Percentiles rank a stretch among this genome's conserved stretches.
Evolutionary conservation across 2,888 invertebrate species (phyloP).

Genomic region (Hanleya hanleyi): DNA sequence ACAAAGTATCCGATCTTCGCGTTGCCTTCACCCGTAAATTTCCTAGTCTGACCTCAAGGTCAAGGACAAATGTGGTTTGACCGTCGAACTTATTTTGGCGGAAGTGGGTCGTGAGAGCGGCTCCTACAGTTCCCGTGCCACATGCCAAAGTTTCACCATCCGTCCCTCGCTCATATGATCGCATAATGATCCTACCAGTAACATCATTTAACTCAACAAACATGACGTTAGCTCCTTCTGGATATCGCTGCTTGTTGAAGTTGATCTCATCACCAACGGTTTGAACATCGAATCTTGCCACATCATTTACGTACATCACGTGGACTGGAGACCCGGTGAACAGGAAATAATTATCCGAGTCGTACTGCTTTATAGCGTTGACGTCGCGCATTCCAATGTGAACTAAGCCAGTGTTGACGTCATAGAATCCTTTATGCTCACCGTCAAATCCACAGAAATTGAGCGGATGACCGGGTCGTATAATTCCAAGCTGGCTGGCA

Average conservation of each 20-base stretch:
- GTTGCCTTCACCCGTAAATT: slow-evolving; percentile 26
- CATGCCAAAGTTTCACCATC: slow-evolving; percentile 49
- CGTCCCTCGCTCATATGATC: slow-evolving; percentile 51
- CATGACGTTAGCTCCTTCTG: slow-evolving; percentile 41
- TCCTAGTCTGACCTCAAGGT: slow-evolving; percentile 25
- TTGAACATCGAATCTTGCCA: slow-evolving; percentile 30
- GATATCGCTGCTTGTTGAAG: slow-evolving; percentile 14
- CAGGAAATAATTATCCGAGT: slow-evolving; percentile 33
- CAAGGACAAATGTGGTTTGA: not conserved
- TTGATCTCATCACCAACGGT: slow-evolving; percentile 28
- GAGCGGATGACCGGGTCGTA: not conserved
- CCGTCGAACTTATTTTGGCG: not conserved
- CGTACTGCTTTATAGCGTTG: not conserved
- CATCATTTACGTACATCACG: slow-evolving; percentile 35
- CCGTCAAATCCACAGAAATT: slow-evolving; percentile 34
- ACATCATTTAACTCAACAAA: slow-evolving; percentile 25
- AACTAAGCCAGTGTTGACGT: not conserved
- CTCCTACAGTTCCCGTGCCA: slow-evolving; percentile 50
- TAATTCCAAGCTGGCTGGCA: slow-evolving; percentile 28
- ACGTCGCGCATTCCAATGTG: slow-evolving; percentile 28
- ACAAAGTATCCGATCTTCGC: not conserved
- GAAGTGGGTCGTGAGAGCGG: slow-evolving; percentile 28
- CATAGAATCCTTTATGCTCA: slow-evolving; percentile 20
- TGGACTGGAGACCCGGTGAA: slow-evolving; percentile 48
- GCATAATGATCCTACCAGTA: slow-evolving; percentile 9